Evolutionary conservation across 1,140 invertebrate species (phyloP), one percentile per base, ranked within the genome.

Genomic region (Drosophila parabipectinata): DNA sequence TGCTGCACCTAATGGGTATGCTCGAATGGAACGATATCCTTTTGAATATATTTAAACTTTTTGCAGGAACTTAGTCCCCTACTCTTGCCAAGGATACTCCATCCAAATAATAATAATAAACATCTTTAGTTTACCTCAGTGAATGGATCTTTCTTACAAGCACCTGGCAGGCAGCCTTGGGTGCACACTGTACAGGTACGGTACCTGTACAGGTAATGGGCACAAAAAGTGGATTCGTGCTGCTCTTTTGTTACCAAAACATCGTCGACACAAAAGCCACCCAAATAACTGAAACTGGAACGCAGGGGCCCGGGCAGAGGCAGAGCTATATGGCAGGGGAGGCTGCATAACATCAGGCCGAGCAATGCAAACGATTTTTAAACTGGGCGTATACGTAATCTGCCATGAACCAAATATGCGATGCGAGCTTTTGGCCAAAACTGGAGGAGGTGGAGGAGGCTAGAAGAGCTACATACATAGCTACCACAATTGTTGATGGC

Each of bases 321-420:
- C 0, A 10, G 8, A 2, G 7, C 7, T 8, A 52, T 6, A 6
- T 18, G 21, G 37, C 9, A 47, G 10, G n/a, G 41, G 44, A 48
- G 32, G 62, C 54, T 39, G 39, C 47, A 64, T 45, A 21, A 21
- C 9, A 15, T 5, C 45, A 50, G 63, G 39, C 32, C 75, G 59
- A 66, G 75, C 76, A 82, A 82, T 79, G 79, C 80, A 84, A 84
- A 77, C 80, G 81, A 85, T 84, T 85, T 84, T 77, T 67, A 84
- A 84, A 85, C 77, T 67, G 77, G 81, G 80, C 72, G 80, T 77
- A 77, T 80, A 85, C 77, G 82, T 77, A 84, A 85, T 85, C 82
- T 85, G 82, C 80, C 82, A 87, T 87, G 81, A 84, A 77, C 80
- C 80, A 84, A 84, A 84, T 84, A 80, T 77, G 81, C 39, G 77